phyloP scores from a whole-genome alignment of 1,140 invertebrate species.

The Thaumatotibia leucotreta region DNA sequence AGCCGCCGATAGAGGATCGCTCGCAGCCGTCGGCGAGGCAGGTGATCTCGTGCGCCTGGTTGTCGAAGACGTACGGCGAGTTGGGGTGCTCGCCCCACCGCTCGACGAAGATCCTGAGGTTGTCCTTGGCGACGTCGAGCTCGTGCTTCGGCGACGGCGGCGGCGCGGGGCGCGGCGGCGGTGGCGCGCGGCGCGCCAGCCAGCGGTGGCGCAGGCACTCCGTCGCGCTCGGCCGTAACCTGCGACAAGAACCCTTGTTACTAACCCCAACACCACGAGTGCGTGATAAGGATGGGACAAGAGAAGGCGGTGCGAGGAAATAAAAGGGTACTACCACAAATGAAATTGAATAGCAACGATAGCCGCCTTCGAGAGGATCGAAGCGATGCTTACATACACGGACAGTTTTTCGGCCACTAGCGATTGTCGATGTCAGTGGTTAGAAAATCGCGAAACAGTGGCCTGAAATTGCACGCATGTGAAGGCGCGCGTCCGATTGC shows the following conservation, averaged over 20 bases:
- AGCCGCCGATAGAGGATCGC: conserved; percentile 77
- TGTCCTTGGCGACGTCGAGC: conserved; percentile 90
- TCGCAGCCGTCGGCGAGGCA: conserved; percentile 57
- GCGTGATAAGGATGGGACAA: conserved; percentile 26
- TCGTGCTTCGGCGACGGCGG: conserved; percentile 72
- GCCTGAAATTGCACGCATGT: background rate
- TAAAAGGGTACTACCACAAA: background rate
- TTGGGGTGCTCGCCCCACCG: conserved; percentile 91
- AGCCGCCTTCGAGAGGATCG: background rate
- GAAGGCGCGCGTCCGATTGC: background rate
- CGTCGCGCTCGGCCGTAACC: conserved; percentile 84
- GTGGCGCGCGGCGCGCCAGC: conserved; percentile 77
- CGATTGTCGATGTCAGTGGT: background rate
- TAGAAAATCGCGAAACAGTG: background rate
- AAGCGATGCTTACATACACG: background rate
- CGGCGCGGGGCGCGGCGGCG: conserved; percentile 44
- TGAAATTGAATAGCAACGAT: background rate
- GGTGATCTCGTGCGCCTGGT: conserved; percentile 79
- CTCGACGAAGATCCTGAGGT: conserved; percentile 89
- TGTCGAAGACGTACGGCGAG: conserved; percentile 88
- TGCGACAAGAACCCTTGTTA: conserved; percentile 78
- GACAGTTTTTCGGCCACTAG: background rate
- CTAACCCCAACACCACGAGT: conserved; percentile 64
- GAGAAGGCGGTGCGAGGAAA: conserved; percentile 23
- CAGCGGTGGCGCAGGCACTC: conserved; percentile 87